Evolutionary conservation across 2,113 vertebrate species (phyloP).

Genomic region (Phyllostomus hastatus): DNA sequence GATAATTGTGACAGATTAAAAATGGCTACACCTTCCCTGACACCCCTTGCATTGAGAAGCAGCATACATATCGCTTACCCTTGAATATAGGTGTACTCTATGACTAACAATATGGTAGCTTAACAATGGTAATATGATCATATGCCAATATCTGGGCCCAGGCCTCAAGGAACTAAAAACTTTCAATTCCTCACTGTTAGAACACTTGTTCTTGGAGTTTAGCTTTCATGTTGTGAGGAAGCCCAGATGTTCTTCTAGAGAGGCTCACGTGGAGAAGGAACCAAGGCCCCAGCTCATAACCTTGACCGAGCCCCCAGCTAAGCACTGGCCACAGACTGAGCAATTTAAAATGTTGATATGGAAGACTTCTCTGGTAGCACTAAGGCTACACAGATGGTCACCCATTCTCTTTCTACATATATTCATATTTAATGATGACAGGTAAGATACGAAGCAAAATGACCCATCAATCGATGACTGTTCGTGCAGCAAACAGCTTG

Average conservation of each 20-base stretch:
- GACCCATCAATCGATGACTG: neutral
- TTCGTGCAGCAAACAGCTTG: neutral
- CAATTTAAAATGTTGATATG: slow-evolving; percentile 43
- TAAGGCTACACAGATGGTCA: slow-evolving; percentile 14
- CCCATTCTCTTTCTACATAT: slow-evolving; percentile 11
- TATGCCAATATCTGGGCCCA: neutral
- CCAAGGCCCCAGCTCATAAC: neutral
- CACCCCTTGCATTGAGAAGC: neutral
- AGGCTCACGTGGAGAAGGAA: neutral
- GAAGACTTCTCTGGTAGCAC: slow-evolving; percentile 31
- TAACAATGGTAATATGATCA: neutral
- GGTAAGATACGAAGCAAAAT: neutral
- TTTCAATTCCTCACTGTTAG: neutral
- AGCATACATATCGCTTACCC: neutral
- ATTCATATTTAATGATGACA: neutral
- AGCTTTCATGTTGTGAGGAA: neutral
- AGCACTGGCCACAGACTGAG: neutral
- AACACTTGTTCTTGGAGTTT: neutral
- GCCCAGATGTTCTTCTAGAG: neutral
- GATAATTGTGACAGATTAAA: neutral
- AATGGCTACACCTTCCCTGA: neutral
- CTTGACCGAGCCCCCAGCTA: neutral
- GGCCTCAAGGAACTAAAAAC: neutral
- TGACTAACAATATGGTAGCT: neutral
- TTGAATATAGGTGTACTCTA: neutral